A percentile compares a stretch with the other conserved stretches of the same genome.
phyloP scores from a whole-genome alignment of 2,113 vertebrate species.

The Leucoraja erinaceus region DNA sequence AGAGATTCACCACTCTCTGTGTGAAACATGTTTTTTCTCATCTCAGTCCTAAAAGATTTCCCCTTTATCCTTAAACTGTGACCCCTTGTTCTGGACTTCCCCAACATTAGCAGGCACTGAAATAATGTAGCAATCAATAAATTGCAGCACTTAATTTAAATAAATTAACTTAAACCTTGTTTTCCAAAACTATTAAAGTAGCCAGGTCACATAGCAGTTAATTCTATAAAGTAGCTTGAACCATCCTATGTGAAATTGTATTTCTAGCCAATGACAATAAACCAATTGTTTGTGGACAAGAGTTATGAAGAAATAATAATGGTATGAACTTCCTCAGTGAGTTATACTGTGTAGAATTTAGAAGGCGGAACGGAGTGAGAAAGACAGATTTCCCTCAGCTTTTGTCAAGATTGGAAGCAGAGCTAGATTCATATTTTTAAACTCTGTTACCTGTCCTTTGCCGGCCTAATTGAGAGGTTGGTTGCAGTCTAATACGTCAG shows the following conservation, averaged over 20 bases:
- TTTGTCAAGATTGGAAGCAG: neutral
- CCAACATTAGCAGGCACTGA: neutral
- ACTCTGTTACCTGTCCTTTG: no score
- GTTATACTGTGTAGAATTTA: neutral
- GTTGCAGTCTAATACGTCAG: no score
- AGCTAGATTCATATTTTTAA: neutral
- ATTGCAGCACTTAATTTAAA: neutral
- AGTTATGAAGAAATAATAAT: neutral
- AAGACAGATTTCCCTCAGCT: neutral
- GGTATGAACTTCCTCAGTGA: neutral
- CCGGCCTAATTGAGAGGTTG: no score
- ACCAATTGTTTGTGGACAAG: neutral
- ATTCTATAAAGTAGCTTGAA: neutral
- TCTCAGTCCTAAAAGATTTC: no score
- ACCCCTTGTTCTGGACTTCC: no score
- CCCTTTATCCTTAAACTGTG: no score
- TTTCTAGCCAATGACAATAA: neutral
- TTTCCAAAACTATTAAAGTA: neutral
- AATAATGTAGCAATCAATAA: slow-evolving; percentile 6
- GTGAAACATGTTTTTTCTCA: no score
- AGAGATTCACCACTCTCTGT: no score
- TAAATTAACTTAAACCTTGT: neutral
- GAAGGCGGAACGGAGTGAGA: neutral
- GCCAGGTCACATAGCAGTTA: neutral
- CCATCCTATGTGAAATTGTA: neutral